Evolutionary conservation across 2,888 invertebrate genomes (phyloP).

Genomic region (Amphiduros pacificus): DNA sequence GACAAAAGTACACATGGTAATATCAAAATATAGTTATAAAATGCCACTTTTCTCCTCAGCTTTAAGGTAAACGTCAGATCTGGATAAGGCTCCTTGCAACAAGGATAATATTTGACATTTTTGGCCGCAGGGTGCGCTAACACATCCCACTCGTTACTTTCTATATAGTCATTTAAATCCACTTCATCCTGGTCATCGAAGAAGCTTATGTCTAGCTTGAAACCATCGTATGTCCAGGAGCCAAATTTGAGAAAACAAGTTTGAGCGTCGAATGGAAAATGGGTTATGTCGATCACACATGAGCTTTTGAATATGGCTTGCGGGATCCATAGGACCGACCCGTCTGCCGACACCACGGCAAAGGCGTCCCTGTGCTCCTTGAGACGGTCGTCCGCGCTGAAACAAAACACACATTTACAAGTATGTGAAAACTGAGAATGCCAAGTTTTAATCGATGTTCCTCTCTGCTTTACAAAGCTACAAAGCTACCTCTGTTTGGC

Average conservation of each 20-base stretch:
- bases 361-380: constrained; percentile 56
- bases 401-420: background rate
- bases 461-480: too few relatives aligned
- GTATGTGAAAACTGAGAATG: too few relatives aligned
- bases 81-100: constrained; percentile 52
- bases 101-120: constrained; percentile 47
- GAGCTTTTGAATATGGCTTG: constrained; percentile 57
- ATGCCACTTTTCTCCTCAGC: constrained; percentile 35
- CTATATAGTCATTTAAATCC: constrained; percentile 45
- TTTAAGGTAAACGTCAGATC: constrained; percentile 54
- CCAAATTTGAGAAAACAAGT: constrained; percentile 57
- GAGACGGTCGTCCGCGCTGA: constrained; percentile 57
- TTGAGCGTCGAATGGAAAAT: constrained; percentile 59
- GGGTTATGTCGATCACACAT: constrained; percentile 55
- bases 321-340: constrained; percentile 49
- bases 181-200: constrained; percentile 25
- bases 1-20: constrained; percentile 60
- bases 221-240: constrained; percentile 58
- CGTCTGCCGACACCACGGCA: constrained; percentile 45
- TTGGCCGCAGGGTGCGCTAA: constrained; percentile 44
- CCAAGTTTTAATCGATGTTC: too few relatives aligned
- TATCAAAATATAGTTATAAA: constrained; percentile 59
- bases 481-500: too few relatives aligned
- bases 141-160: constrained; percentile 58
- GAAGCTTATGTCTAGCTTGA: constrained; percentile 44